Base-by-base conservation (phyloP, 2,113 vertebrate genomes). In the Apistogramma diplotaenia region DNA sequence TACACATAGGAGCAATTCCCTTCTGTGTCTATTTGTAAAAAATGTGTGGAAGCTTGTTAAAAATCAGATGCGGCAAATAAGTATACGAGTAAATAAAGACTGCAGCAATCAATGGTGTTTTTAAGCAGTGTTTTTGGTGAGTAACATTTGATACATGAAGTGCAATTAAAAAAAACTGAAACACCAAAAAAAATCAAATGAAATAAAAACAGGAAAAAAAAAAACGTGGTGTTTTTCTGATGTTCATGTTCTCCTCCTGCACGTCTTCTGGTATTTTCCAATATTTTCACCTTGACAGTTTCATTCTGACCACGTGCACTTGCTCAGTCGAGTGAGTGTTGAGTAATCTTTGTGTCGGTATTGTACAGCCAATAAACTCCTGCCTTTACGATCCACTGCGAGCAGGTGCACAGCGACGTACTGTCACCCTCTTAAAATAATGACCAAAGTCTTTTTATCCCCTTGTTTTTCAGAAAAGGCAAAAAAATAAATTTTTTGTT, bases 21-120 rank as follows among this genome's bases (percentile, higher is more conserved):
- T 35, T 77, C 67, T 43, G 46, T 78, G 56, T 82, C 85, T 82
- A 67, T 79, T 77, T 76, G 25, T n/a, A 51, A 70, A 49, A 85
- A 31, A 65, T 65, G 74, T 81, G 61, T 27, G 55, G 29, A 54
- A 72, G 43, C 56, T 65, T 33, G 55, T 37, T 79, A 46, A 76
- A 76, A 80, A 61, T 82, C 59, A 21, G 37, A 61, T 67, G 65
- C 49, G n/a, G 40, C 37, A 60, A 40, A 35, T 19, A 49, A 11
- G 27, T 23, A 43, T 76, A 23, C 60, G 56, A 70, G 62, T 72
- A 55, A 85, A 79, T 27, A 85, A 74, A 29, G 31, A 29, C 12
- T 4, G 18, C 55, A 78, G 18, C 11, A 49, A 33, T 77, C 8
- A 29, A 3, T 18, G 29, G 21, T 67, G 71, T 61, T 54, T 53